Percentiles rank a stretch among this genome's conserved stretches.
These are phyloP conservation scores for Amazona guildingii DNA, from an alignment of 2,113 vertebrate genomes.

Conservation along the genomic window DNA sequence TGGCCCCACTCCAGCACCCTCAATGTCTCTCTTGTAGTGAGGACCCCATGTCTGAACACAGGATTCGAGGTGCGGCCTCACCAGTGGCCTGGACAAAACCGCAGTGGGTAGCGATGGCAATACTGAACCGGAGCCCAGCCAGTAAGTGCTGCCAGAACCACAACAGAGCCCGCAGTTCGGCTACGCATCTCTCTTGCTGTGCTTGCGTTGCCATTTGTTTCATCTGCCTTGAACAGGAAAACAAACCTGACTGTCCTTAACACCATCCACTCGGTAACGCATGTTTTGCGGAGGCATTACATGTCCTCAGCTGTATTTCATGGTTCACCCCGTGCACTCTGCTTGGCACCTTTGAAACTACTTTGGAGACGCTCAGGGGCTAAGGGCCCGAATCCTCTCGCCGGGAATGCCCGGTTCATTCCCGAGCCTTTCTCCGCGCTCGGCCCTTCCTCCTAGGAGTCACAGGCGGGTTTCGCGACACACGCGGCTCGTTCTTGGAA, in stretches of 20 bases:
- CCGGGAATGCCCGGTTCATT: too few species aligned
- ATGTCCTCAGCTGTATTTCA: rapidly evolving
- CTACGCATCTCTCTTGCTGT: background rate
- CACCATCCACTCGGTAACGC: rapidly evolving
- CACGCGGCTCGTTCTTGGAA: rapidly evolving
- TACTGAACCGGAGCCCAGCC: background rate
- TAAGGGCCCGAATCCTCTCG: too few species aligned
- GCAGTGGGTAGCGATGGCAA: background rate
- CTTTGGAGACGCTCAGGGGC: too few species aligned
- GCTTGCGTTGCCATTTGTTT: background rate
- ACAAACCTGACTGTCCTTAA: background rate
- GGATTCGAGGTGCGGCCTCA: background rate
- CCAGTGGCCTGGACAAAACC: background rate
- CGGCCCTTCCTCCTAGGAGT: rapidly evolving
- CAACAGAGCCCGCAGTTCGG: background rate
- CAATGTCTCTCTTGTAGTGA: background rate
- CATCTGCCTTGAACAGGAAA: background rate
- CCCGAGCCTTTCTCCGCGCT: too few species aligned
- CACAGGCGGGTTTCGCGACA: background rate
- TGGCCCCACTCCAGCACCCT: background rate
- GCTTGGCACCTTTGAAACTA: rapidly evolving
- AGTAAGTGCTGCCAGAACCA: background rate
- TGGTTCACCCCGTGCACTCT: rapidly evolving
- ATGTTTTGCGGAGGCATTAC: background rate
- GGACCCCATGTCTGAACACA: too few species aligned